Evolutionary conservation across 2,113 vertebrate genomes (phyloP).

Genomic region (Corythornis cristatus): DNA sequence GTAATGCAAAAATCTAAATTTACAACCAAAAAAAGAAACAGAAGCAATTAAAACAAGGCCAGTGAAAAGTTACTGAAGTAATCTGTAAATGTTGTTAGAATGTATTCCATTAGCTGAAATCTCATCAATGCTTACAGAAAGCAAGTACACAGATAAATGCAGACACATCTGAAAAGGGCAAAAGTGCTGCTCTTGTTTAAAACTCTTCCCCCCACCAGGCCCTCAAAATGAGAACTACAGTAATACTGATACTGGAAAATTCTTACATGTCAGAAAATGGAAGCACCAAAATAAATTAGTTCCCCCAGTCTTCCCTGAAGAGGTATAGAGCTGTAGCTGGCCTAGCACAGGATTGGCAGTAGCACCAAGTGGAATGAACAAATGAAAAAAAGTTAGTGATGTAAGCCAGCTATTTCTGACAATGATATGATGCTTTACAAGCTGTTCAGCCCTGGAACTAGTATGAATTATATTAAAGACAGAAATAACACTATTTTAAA

Average conservation of each 20-base stretch:
- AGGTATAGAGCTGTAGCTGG: neutral
- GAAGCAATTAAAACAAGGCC: neutral
- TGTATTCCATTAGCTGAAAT: neutral
- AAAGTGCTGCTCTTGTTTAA: neutral
- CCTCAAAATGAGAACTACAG: neutral
- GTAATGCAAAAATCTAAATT: neutral
- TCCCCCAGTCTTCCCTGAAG: neutral
- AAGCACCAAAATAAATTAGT: slow-evolving; percentile 32
- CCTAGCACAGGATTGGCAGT: neutral
- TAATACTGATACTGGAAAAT: neutral
- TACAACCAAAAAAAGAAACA: neutral
- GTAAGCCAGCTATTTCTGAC: neutral
- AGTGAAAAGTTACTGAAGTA: neutral
- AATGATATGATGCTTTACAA: neutral
- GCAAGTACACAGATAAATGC: neutral
- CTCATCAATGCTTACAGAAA: neutral
- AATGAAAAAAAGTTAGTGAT: neutral
- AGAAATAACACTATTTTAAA: neutral
- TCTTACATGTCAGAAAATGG: neutral
- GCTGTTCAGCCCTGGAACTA: neutral
- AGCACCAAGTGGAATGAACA: neutral
- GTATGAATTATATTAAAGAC: neutral
- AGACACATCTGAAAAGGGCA: neutral
- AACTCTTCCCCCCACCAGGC: neutral
- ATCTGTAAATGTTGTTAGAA: neutral